Evolutionary conservation across 2,797 vertebrate genomes (phyloP), one percentile per base, ranked within the genome.

Genomic region (Gymnodraco acuticeps): DNA sequence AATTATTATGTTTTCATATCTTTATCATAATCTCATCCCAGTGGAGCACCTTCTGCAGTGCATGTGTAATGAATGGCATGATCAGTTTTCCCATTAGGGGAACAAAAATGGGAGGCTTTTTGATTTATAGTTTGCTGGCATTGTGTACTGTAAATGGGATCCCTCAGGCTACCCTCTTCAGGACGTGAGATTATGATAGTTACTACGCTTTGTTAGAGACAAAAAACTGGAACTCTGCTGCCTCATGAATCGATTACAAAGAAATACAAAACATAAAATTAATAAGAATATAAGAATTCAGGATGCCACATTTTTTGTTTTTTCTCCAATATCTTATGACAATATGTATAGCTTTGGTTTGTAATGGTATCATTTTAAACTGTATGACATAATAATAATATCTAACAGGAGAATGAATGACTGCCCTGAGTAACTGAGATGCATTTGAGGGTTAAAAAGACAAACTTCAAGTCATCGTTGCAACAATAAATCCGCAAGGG

Each of bases 41-140:
- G 60, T 46, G 56, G 75, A 73, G 55, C 67, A 17, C 43, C 13
- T 13, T 69, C 41, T 17, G 20, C 47, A 16, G 52, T 20, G 38
- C 38, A 62, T 47, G 3, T 70, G 47, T 85, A 87, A 93, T 84
- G 11, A 81, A 91, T 84, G 74, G 54, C 33, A 23, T 43, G 60
- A 55, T 76, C 60, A 4, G 3, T 47, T 82, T 77, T 66, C 63
- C 55, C 50, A 84, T 78, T 84, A 90, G 53, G 50, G 72, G 65
- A 50, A 64, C 61, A 48, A 66, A 27, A 73, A 85, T 47, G 68
- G 73, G 63, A 75, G 61, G 76, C 70, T 73, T 76, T 38, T 61
- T 80, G 88, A 89, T 89, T 87, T 80, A 88, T 73, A 72, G 71
- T 73, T 76, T 83, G 70, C 68, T 67, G 77, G 23, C 50, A 20